phyloP scores from a whole-genome alignment of 23 tunicate genomes.

The Botrylloides violaceus region DNA sequence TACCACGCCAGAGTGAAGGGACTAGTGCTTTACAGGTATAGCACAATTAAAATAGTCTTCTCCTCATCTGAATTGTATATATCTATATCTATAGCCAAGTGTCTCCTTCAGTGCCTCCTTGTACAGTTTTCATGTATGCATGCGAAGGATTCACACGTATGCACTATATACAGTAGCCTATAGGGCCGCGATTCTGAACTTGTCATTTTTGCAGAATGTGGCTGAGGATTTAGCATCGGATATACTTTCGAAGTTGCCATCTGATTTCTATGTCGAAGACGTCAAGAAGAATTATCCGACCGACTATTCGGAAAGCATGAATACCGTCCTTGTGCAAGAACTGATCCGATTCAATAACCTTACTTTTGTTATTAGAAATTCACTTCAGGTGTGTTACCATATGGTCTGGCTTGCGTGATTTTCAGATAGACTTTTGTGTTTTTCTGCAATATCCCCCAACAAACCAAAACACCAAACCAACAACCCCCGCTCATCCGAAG shows the following conservation, averaged over 20 bases:
- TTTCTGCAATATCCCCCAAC: too few species aligned
- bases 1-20: conserved; percentile 54
- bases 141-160: neutral
- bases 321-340: conserved; percentile 79
- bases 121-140: neutral
- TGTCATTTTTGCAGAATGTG: conserved; percentile 27
- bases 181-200: neutral
- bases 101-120: conserved; percentile 27
- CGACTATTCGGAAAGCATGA: conserved; percentile 83
- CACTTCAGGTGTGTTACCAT: conserved; percentile 44
- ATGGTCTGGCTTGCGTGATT: too few species aligned
- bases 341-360: conserved; percentile 67
- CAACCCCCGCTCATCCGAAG: too few species aligned
- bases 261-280: conserved; percentile 50
- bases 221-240: conserved; percentile 78
- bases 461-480: too few species aligned
- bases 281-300: conserved; percentile 77
- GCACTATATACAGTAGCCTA: neutral
- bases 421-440: too few species aligned
- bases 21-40: conserved; percentile 11
- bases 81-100: too few species aligned
- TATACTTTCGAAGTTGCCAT: conserved; percentile 64
- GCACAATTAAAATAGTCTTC: too few species aligned
- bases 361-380: conserved; percentile 53
- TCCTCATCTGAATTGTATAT: neutral